Base-by-base conservation (phyloP, 2,888 invertebrate genomes). In the Plutella xylostella region DNA sequence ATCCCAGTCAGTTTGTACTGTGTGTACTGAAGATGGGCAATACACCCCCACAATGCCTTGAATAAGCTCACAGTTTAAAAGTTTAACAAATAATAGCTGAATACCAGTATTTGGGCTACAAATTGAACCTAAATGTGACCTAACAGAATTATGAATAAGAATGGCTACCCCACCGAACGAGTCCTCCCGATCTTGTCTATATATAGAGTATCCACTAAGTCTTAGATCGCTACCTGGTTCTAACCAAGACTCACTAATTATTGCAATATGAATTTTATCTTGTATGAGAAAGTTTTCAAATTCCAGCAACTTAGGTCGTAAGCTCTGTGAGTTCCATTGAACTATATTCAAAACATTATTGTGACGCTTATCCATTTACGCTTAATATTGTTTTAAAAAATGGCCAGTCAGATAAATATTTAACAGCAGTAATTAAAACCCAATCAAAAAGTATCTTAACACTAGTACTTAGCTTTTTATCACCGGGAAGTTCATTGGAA, bases 181-280 rank as follows among this genome's bases (percentile, higher is more conserved):
- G 19, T 51, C 52, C 4, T 35, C 21, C 11, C 54, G 43, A 34
- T 54, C 52, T 1, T 33, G 31, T 1, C 54, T 42, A 37, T 28
- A 51, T 5, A 46, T 45, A 17, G 48, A 49, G 34, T 52, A 54
- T n/a, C n/a, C n/a, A n/a, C n/a, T n/a, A n/a, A n/a, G n/a, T n/a
- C n/a, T n/a, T n/a, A n/a, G n/a, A n/a, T n/a, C n/a, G n/a, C n/a
- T n/a, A n/a, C n/a, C n/a, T n/a, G n/a, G n/a, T n/a, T n/a, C n/a
- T n/a, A n/a, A n/a, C 9, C 43, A 50, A 0, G 51, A 49, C 14
- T 50, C 52, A 28, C 42, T 40, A 3, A 50, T 1, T 1, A 21
- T 28, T 19, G 47, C 45, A 18, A 52, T 42, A 41, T 50, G 48
- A 1, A 47, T 40, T 21, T 46, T 50, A 17, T 52, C 49, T 19